Conservation (phyloP, 2,888 invertebrate genomes). For the Caenorhabditis uteleia region DNA sequence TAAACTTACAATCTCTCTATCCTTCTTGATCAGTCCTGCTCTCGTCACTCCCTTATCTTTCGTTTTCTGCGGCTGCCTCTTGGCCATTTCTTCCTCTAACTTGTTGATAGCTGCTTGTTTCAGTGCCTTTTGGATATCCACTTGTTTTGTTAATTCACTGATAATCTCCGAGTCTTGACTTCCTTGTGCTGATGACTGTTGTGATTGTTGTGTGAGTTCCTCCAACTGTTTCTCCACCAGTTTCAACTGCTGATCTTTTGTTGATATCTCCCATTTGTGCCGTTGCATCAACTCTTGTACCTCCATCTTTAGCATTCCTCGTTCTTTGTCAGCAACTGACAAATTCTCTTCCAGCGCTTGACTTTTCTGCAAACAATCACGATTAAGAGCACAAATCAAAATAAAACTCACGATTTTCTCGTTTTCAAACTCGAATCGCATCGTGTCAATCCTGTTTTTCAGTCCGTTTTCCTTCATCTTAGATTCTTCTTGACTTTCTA, state of each 20-base stretch:
- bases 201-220: conserved; percentile 20
- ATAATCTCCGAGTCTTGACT: conserved; percentile 22
- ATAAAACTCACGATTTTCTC: conserved; percentile 25
- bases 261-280: conserved; percentile 43
- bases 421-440: conserved; percentile 32
- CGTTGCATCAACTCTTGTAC: conserved; percentile 49
- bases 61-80: conserved; percentile 81
- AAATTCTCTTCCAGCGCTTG: conserved; percentile 81
- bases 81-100: conserved; percentile 93
- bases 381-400: not conserved
- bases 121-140: conserved; percentile 43
- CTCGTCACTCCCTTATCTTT: conserved; percentile 74
- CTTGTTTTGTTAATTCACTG: conserved; percentile 19
- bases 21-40: conserved; percentile 83
- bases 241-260: conserved; percentile 29
- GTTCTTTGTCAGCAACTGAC: conserved; percentile 90
- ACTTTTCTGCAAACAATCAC: conserved; percentile 10
- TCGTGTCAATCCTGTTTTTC: conserved; percentile 14
- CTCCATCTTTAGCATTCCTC: conserved; percentile 79
- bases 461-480: conserved; percentile 39
- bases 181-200: conserved; percentile 70
- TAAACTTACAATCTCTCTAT: conserved; percentile 81
- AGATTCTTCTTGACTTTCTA: conserved; percentile 36
- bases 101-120: conserved; percentile 76
- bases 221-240: conserved; percentile 29